phyloP scores from a whole-genome alignment of 1,140 invertebrate genomes.

The Mizuhopecten yessoensis region DNA sequence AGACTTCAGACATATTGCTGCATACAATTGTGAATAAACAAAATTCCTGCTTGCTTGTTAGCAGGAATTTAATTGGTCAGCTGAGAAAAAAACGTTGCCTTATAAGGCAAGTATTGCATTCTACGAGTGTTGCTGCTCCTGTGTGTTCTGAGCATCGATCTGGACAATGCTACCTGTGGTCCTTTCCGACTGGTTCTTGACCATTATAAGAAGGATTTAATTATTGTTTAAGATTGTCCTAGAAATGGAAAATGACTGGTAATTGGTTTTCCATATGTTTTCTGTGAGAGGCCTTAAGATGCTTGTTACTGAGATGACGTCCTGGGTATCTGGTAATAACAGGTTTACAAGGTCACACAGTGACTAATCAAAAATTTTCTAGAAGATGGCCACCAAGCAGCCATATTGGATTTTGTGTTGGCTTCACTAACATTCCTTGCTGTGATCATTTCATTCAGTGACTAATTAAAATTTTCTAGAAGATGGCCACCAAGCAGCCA shows the following conservation, averaged over 20 bases:
- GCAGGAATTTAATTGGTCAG: background rate
- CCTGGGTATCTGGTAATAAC: background rate
- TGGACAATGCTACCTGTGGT: background rate
- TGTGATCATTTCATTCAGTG: no score
- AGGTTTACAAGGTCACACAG: no score
- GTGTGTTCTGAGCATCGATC: background rate
- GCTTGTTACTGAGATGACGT: background rate
- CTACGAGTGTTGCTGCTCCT: background rate
- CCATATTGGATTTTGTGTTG: no score
- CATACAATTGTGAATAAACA: background rate
- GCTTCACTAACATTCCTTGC: no score
- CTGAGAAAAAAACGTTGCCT: background rate
- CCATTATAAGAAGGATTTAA: background rate
- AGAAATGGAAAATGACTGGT: constrained; percentile 23
- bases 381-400: no score
- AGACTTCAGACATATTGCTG: background rate
- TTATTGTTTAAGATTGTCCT: constrained; percentile 13
- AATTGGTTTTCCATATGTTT: constrained; percentile 39
- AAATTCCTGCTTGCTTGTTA: background rate
- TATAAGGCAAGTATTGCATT: background rate
- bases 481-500: no score
- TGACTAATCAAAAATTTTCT: no score
- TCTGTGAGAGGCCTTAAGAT: background rate
- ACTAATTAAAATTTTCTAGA: no score
- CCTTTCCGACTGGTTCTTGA: background rate